These are phyloP conservation scores for Pelmatolapia mariae DNA, from an alignment of 2,113 vertebrate species.

Conservation along the genomic window DNA sequence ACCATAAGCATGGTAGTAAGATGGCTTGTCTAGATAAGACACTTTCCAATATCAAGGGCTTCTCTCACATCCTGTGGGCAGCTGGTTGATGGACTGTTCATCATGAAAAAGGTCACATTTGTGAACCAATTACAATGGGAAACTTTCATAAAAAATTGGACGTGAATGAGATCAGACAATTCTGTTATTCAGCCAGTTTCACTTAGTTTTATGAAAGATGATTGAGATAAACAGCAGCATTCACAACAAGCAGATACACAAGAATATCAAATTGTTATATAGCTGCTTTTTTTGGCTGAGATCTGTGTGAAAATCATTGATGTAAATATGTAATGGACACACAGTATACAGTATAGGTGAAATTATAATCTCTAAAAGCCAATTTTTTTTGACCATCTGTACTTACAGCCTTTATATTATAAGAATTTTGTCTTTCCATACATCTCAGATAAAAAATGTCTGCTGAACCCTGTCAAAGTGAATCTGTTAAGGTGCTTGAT, in stretches of 20 bases:
- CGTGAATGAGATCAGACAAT: conserved; percentile 5
- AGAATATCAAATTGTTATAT: not conserved
- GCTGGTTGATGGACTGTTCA: conserved; percentile 45
- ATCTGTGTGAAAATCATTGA: not conserved
- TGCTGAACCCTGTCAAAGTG: not conserved
- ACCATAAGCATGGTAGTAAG: conserved; percentile 42
- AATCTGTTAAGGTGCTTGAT: conserved; percentile 28
- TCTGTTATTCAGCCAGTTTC: not conserved
- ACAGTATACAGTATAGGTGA: not conserved
- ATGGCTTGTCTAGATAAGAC: conserved; percentile 51
- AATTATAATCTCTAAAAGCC: fast-evolving
- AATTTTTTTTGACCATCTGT: not conserved
- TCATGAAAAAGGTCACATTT: conserved; percentile 66
- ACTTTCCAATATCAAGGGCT: conserved; percentile 43
- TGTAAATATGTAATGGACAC: not conserved
- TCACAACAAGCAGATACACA: not conserved
- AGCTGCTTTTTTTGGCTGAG: not conserved
- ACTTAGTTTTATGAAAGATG: not conserved
- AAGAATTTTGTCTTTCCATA: conserved; percentile 19
- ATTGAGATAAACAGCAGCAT: not conserved
- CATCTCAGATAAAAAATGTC: conserved; percentile 24
- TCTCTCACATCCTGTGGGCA: conserved; percentile 43
- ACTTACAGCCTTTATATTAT: not conserved
- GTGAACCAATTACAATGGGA: conserved; percentile 49
- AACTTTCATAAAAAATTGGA: conserved; percentile 19